Percentiles rank a stretch among this genome's conserved stretches.
Evolutionary conservation across 2,113 vertebrate genomes (phyloP).

Genomic region (Ictalurus furcatus): DNA sequence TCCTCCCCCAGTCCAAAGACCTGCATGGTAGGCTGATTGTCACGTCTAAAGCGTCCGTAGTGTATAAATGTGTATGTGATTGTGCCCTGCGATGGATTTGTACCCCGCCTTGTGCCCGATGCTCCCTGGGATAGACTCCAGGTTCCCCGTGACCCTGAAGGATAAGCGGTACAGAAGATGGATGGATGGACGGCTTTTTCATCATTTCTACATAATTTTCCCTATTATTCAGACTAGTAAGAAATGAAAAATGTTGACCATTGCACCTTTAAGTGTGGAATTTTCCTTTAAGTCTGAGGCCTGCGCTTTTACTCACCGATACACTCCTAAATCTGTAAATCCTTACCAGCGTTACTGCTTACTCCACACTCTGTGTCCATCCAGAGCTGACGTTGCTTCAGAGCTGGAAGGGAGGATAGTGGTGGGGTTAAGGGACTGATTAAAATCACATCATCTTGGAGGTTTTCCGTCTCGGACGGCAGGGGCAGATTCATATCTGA

Average conservation of each 20-base stretch:
- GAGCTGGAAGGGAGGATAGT: background rate
- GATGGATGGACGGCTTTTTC: no score
- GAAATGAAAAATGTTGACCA: background rate
- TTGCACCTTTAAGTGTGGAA: background rate
- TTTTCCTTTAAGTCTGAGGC: background rate
- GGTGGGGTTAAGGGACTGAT: conserved; percentile 30
- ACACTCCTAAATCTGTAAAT: background rate
- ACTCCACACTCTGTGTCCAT: background rate
- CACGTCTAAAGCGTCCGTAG: no score
- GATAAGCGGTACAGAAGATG: no score
- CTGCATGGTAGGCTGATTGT: no score
- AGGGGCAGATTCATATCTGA: background rate
- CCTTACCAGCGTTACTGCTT: conserved; percentile 5
- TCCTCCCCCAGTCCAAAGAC: no score
- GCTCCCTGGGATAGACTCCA: no score
- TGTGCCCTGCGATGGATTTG: no score
- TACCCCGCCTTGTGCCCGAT: no score
- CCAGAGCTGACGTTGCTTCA: conserved; percentile 27
- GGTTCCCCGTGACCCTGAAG: no score
- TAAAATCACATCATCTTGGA: conserved; percentile 30
- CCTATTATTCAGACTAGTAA: background rate
- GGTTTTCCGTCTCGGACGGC: conserved; percentile 19
- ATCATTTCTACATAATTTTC: background rate
- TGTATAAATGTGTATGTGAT: no score
- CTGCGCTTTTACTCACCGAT: background rate